phyloP scores from a whole-genome alignment of 2,113 vertebrate species.

The Chlorodrepanis virens region DNA sequence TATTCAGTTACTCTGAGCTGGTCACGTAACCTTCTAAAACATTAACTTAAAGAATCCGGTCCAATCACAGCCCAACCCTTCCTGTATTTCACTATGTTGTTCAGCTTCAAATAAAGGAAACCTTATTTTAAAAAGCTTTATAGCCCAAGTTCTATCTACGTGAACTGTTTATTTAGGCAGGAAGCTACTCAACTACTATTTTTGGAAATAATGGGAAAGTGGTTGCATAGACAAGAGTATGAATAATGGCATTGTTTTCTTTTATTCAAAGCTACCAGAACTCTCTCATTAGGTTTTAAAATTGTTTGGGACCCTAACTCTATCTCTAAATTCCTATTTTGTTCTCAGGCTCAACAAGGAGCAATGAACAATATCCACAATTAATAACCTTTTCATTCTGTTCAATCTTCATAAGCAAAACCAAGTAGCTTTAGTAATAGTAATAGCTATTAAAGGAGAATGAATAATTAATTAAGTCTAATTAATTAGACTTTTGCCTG shows the following conservation, averaged over 20 bases:
- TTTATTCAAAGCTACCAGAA: background rate
- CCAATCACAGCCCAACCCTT: conserved; percentile 31
- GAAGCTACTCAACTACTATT: conserved; percentile 43
- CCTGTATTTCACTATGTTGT: background rate
- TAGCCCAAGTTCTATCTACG: background rate
- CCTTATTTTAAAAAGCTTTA: conserved; percentile 10
- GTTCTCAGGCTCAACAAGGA: background rate
- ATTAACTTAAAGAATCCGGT: conserved; percentile 1
- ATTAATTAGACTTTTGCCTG: background rate
- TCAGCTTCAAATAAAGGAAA: conserved; percentile 24
- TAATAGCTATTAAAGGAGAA: background rate
- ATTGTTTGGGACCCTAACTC: background rate
- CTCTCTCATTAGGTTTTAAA: conserved; percentile 8
- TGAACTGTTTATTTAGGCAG: conserved; percentile 38
- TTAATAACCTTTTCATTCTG: background rate
- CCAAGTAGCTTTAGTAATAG: background rate
- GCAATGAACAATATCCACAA: background rate
- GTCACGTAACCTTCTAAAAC: conserved; percentile 10
- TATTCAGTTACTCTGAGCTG: background rate
- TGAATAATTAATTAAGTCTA: background rate
- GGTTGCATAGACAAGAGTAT: background rate
- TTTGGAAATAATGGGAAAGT: conserved; percentile 52
- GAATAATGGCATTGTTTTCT: conserved; percentile 32
- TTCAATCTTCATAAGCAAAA: background rate
- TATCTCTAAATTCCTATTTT: background rate